Base-by-base conservation (phyloP, 2,113 vertebrate genomes). In the Crotophaga sulcirostris region DNA sequence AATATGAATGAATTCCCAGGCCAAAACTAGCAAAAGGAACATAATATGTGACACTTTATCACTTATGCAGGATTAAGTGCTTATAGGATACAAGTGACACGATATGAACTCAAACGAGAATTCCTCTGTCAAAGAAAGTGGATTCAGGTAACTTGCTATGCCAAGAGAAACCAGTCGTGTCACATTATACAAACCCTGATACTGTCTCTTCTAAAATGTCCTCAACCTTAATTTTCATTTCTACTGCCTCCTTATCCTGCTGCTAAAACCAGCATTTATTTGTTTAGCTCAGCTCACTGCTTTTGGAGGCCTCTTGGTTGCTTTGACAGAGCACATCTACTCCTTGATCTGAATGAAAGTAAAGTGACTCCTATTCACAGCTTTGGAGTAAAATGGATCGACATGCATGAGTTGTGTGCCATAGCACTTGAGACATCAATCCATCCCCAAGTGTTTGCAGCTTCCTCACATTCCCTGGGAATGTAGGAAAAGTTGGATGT, bases 331-430 rank as follows among this genome's bases (percentile, higher is more conserved):
- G 78, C 25, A 75, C 25, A 63, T 64, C 62, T 90, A 58, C 68
- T 78, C 51, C 47, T 68, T 52, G 15, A 69, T 78, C 38, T 82
- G 62, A 76, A 64, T 33, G 31, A 51, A 81, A 87, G 72, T 40
- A 45, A 93, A 84, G 54, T 51, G 42, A 91, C 42, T 96, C 90
- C 78, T 66, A 26, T 80, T 84, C 54, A 56, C 7, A 87, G 82
- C 58, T 93, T 52, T 81, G 78, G 83, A 93, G 44, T 68, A 86
- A 90, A 94, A 92, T 51, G 77, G 47, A 87, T 85, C 10, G 15
- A 92, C 93, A 94, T 95, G 89, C 94, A 81, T 63, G 91, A 94
- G 87, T 59, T 77, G 51, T 93, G 94, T 94, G 91, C 58, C 63
- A 72, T 10, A 67, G 83, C 74, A 60, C 77, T 94, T 49, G 73